Evolutionary conservation across 1,140 invertebrate species (phyloP).

Genomic region (Tetragonula clypearis): DNA sequence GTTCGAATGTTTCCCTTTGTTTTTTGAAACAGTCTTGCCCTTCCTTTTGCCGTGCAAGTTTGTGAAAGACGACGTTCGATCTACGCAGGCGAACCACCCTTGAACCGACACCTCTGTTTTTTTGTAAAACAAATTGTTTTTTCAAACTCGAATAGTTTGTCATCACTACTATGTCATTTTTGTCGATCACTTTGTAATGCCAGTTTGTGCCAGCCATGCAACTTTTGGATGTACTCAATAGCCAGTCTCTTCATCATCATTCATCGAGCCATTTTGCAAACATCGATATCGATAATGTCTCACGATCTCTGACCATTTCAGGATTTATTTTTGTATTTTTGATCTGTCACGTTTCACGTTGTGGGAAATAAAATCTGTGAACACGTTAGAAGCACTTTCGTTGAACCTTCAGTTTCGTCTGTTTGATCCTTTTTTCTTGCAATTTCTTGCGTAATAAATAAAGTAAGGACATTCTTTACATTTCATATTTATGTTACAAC

Average conservation of each 20-base stretch:
- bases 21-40: not conserved
- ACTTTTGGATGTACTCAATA: slow-evolving; percentile 66
- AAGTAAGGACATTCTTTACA: too few relatives aligned
- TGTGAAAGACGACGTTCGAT: slow-evolving; percentile 37
- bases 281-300: slow-evolving; percentile 15
- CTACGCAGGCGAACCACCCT: slow-evolving; percentile 42
- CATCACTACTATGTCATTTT: slow-evolving; percentile 27
- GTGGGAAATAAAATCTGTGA: slow-evolving; percentile 56
- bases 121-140: slow-evolving; percentile 39
- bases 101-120: not conserved
- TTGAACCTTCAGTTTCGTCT: not conserved
- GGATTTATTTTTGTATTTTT: slow-evolving; percentile 49
- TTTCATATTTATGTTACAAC: too few relatives aligned
- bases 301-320: slow-evolving; percentile 54
- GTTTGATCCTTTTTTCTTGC: not conserved
- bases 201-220: slow-evolving; percentile 57
- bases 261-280: slow-evolving; percentile 47
- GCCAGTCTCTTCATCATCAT: slow-evolving; percentile 52
- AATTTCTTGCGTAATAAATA: not conserved
- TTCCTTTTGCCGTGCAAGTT: not conserved
- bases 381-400: not conserved
- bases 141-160: slow-evolving; percentile 34
- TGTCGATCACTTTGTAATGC: slow-evolving; percentile 65
- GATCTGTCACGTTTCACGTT: slow-evolving; percentile 36
- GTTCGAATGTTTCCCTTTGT: not conserved